These are phyloP conservation scores for Drosophila niveifrons DNA, from an alignment of 2,888 invertebrate genomes.

Conservation along the genomic window DNA sequence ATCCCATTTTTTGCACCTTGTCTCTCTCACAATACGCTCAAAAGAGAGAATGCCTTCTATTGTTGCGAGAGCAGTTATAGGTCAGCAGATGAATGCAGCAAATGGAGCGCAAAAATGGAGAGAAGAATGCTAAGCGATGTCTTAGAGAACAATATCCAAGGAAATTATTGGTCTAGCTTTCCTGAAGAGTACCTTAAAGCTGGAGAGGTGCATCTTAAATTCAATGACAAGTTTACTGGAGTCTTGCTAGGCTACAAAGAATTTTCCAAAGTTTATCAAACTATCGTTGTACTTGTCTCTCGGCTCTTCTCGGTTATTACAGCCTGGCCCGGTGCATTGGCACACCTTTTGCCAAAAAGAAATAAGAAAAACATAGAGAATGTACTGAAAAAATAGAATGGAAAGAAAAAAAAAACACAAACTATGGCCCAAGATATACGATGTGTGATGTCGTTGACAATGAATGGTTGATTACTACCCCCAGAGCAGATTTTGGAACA, in stretches of 20 bases:
- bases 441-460: constrained; percentile 84
- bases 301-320: background rate
- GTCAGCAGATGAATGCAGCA: constrained; percentile 45
- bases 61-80: constrained; percentile 33
- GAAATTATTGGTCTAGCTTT: no score
- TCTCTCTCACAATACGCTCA: constrained; percentile 42
- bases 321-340: constrained; percentile 55
- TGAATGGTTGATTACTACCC: constrained; percentile 75
- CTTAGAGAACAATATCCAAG: no score
- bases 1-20: constrained; percentile 80
- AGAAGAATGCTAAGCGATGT: background rate
- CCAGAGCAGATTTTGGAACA: constrained; percentile 45
- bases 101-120: constrained; percentile 26
- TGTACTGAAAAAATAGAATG: constrained; percentile 46
- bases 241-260: background rate
- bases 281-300: constrained; percentile 1
- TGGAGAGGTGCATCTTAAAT: no score
- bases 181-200: no score
- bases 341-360: constrained; percentile 52
- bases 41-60: constrained; percentile 31
- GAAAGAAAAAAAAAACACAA: constrained; percentile 59
- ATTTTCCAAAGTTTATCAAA: background rate
- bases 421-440: constrained; percentile 72
- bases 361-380: constrained; percentile 20
- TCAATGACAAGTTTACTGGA: background rate